Conservation (phyloP, 2,797 vertebrate species). For the Aulostomus chinensis region DNA sequence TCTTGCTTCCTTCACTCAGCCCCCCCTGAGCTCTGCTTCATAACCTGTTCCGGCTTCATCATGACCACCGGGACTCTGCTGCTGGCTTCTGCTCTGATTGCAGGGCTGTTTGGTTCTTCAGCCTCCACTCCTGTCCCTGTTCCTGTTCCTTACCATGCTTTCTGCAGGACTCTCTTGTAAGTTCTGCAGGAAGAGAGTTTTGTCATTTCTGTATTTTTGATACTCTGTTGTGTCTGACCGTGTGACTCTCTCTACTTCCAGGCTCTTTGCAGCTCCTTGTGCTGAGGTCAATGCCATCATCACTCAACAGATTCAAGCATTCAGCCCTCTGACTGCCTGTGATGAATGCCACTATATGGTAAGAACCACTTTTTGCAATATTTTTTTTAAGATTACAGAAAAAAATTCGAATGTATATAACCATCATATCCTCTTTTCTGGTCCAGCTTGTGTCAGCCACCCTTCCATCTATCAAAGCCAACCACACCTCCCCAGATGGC, state of each 20-base stretch:
- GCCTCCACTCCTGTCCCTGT: background rate
- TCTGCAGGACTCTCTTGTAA: slow-evolving; percentile 45
- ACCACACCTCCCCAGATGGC: too few relatives aligned
- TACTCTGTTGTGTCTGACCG: too few relatives aligned
- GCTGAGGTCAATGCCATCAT: slow-evolving; percentile 18
- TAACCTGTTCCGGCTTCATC: background rate
- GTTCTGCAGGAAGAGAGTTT: background rate
- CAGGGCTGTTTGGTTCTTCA: slow-evolving; percentile 21
- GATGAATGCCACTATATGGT: slow-evolving; percentile 32
- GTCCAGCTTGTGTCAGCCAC: too few relatives aligned
- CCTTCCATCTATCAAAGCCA: too few relatives aligned
- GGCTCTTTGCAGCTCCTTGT: slow-evolving; percentile 48
- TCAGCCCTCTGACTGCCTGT: slow-evolving; percentile 11
- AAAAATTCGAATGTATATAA: too few relatives aligned
- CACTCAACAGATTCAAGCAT: slow-evolving; percentile 35
- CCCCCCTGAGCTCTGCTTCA: too few relatives aligned
- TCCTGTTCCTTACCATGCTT: slow-evolving; percentile 27
- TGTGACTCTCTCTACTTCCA: background rate
- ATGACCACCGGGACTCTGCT: slow-evolving; percentile 44
- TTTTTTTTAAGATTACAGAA: too few relatives aligned
- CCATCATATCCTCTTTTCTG: too few relatives aligned
- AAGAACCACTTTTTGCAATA: background rate
- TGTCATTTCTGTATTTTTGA: too few relatives aligned
- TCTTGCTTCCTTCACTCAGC: too few relatives aligned
- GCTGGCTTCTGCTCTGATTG: slow-evolving; percentile 30